phyloP scores from a whole-genome alignment of 2,797 vertebrate species.

The Sus cebifrons region DNA sequence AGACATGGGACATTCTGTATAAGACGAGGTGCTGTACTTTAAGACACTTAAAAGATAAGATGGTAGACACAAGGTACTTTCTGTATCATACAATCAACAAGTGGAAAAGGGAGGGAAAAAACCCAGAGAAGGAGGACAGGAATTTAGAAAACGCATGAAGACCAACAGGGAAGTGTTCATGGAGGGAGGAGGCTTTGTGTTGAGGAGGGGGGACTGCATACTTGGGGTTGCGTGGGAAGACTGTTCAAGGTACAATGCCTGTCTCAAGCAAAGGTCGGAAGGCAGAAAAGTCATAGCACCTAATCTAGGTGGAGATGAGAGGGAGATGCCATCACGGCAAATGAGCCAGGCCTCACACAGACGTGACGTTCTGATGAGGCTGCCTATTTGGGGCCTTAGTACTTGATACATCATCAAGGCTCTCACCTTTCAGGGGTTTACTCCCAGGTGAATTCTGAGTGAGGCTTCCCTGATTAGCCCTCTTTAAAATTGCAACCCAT shows the following conservation, averaged over 20 bases:
- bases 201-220: background rate
- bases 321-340: background rate
- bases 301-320: background rate
- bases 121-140: background rate
- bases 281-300: background rate
- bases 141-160: slow-evolving; percentile 8
- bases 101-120: background rate
- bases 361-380: background rate
- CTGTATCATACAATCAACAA: background rate
- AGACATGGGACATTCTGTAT: background rate
- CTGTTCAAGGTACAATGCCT: background rate
- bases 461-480: background rate
- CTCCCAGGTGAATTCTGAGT: background rate
- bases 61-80: background rate
- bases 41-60: slow-evolving; percentile 45
- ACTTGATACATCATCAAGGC: background rate
- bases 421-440: background rate
- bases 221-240: background rate
- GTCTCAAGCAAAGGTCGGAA: background rate
- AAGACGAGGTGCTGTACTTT: background rate
- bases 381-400: background rate
- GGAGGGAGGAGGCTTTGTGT: background rate
- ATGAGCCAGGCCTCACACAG: background rate
- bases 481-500: background rate
- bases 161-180: background rate